Evolutionary conservation across 2,113 vertebrate species (phyloP), one percentile per base, ranked within the genome.

Genomic region (Rhinopomastus cyanomelas): DNA sequence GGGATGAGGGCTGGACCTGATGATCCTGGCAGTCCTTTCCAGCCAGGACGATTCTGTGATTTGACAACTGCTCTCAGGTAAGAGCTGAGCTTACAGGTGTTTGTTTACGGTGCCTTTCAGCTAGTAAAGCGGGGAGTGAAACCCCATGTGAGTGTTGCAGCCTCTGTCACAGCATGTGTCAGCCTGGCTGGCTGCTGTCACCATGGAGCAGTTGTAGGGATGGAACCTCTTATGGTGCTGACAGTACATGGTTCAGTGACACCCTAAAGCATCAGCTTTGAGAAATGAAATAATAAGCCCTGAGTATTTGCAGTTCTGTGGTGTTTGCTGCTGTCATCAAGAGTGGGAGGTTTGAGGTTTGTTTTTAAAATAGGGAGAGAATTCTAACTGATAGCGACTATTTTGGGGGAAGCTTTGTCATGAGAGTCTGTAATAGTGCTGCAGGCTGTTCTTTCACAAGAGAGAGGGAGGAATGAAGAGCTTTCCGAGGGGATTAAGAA

Each of bases 401-500:
- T 44, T 88, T 62, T 34, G 60, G 65, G 69, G 61, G 48, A 67
- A 32, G 44, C 42, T 62, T 29, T 72, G 83, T 77, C 74, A 34
- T 21, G 27, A 30, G 37, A 34, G 29, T 23, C 18, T 37, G 34
- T 67, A 36, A n/a, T 60, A 42, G 25, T 62, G 48, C 29, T 89
- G 55, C 61, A 48, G 69, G 36, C 60, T 73, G 61, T 49, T 85
- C 34, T 64, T 71, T 27, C 27, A 37, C 83, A 51, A 77, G 79
- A 42, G 80, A 62, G 65, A n/a, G 46, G 13, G 32, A 86, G 80
- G 51, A 66, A 62, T 64, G 37, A 91, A 66, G 52, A 86, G 77
- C 44, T 90, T 59, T 93, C 30, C 66, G 81, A 81, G 85, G 85
- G 29, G 48, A 74, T 91, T 91, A 88, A 83, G 44, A 83, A 59